Percentiles rank a stretch among this genome's conserved stretches.
Conservation (phyloP, 1,140 invertebrate genomes). For the Acromyrmex echinatior region DNA sequence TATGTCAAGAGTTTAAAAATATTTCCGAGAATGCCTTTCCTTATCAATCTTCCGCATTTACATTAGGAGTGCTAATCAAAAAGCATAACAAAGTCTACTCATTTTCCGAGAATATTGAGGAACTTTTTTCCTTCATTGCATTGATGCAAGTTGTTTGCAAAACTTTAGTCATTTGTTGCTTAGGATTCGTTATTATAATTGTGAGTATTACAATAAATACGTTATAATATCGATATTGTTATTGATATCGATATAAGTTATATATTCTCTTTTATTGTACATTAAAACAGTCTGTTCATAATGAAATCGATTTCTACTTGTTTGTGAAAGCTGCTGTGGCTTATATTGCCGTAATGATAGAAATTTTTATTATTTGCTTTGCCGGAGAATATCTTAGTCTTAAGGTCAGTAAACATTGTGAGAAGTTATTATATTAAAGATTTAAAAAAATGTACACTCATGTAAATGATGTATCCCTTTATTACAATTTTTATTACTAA, state of each 20-base stretch:
- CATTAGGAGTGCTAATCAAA: constrained; percentile 7
- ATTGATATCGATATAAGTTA: neutral
- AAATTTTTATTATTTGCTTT: constrained; percentile 59
- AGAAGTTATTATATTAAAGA: neutral
- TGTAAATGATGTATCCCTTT: neutral
- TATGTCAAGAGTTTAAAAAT: constrained; percentile 40
- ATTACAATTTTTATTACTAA: neutral
- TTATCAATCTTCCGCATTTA: neutral
- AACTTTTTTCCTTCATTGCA: constrained; percentile 45
- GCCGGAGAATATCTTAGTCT: constrained; percentile 59
- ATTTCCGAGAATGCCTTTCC: neutral
- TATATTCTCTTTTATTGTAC: neutral
- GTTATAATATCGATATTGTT: neutral
- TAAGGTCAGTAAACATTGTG: constrained; percentile 32
- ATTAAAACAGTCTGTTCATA: constrained; percentile 28
- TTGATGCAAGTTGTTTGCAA: constrained; percentile 57
- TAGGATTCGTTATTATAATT: constrained; percentile 44
- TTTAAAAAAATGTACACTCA: neutral
- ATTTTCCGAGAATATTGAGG: constrained; percentile 36
- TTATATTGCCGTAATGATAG: constrained; percentile 41
- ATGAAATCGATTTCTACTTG: neutral
- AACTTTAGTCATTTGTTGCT: constrained; percentile 51
- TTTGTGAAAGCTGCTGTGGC: constrained; percentile 26
- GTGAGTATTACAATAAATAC: constrained; percentile 20
- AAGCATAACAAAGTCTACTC: constrained; percentile 49